Evolutionary conservation across 2,797 vertebrate species (phyloP).

Genomic region (Alexandromys oeconomus): DNA sequence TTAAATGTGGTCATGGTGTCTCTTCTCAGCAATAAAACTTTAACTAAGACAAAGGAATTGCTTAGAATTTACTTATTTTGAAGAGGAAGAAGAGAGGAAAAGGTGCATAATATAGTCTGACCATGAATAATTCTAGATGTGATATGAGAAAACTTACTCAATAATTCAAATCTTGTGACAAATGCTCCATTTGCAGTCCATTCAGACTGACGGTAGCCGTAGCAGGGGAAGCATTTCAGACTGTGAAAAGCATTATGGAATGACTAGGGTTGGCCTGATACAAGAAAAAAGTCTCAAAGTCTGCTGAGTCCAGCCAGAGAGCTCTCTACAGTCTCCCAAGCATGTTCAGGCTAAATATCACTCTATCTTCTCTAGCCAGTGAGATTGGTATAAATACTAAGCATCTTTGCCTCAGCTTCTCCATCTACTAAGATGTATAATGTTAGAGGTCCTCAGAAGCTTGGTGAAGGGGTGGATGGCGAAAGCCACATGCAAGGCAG

Average conservation of each 20-base stretch:
- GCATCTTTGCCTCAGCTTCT: background rate
- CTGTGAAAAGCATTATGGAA: background rate
- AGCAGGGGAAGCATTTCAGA: background rate
- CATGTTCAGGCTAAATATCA: background rate
- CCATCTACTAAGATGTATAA: background rate
- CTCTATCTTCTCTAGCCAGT: background rate
- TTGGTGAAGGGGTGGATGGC: background rate
- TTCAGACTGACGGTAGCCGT: background rate
- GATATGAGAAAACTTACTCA: background rate
- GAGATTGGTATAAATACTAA: background rate
- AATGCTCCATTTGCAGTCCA: background rate
- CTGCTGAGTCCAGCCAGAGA: rapidly evolving
- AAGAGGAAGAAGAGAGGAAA: background rate
- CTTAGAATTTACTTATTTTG: background rate
- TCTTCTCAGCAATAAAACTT: background rate
- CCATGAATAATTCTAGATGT: background rate
- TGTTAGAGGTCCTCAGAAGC: background rate
- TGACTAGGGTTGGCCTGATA: background rate
- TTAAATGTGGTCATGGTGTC: background rate
- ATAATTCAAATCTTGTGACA: background rate
- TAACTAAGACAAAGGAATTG: background rate
- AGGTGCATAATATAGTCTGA: background rate
- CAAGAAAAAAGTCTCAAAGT: background rate
- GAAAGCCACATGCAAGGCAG: background rate
- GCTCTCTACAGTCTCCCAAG: background rate